Evolutionary conservation across 1,140 invertebrate genomes (phyloP), one percentile per base, ranked within the genome.

Genomic region (Drosophila albomicans): DNA sequence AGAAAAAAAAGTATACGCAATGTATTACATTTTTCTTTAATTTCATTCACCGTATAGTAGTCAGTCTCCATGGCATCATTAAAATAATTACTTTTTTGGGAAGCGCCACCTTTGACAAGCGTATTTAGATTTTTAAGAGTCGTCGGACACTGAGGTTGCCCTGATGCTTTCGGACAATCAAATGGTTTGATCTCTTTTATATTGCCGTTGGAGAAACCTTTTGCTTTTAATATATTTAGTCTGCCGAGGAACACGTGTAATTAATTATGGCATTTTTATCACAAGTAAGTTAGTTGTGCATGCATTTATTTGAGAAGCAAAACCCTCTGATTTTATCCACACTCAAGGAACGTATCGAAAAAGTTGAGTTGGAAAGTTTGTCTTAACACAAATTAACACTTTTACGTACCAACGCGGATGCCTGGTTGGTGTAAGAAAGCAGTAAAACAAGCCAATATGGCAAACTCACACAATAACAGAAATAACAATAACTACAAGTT

Each of bases 71-170:
- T 77, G 62, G 82, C 69, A 75, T 68, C 72, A 87, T 86, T 79
- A 77, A 82, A 87, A 79, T 82, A 86, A 86, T 87, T 86, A 77
- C 67, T 73, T 82, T 81, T 81, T 73, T 43, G 4, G 15, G 8
- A 25, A n/a, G 32, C 16, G 32, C 16, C 35, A 20, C 56, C 65
- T 72, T 64, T 66, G 38, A 25, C 15, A 15, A 49, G 38, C 3
- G 10, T n/a, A 57, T 58, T 13, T 58, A 49, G 11, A 51, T 61
- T 43, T 67, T 57, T 20, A n/a, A 38, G 46, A 48, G 38, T 43
- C 28, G 41, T 49, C 49, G 56, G 4, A 11, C 66, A 56, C 45
- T 51, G 5, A 13, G 58, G 10, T 4, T 45, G 41, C 7, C 46
- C 46, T 49, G 20, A 25, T 25, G 20, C 20, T 54, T 38, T 49